Base-by-base conservation (phyloP, 2,797 vertebrate species). In the Staurois parvus region DNA sequence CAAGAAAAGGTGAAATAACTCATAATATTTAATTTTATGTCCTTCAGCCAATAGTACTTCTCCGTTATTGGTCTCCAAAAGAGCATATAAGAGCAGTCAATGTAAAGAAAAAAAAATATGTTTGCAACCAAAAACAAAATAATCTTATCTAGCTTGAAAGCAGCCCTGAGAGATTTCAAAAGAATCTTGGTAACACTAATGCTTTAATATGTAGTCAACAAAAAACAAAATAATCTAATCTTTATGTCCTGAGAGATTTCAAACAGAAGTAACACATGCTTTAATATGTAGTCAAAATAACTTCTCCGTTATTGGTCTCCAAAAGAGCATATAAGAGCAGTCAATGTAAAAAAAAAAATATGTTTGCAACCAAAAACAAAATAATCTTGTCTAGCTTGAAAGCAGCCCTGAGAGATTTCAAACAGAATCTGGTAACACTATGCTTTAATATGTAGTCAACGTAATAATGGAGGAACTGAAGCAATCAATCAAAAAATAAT, bases 401-500 rank as follows among this genome's bases (percentile, higher is more conserved):
- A 72, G n/a, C 69, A n/a, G 48, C 42, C 68, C 45, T 40, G 24
- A 56, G 45, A 81, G 68, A 72, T 72, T 72, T 72, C 68, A 72
- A 59, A 72, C n/a, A 79, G 62, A 80, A 72, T 72, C 30, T 59
- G 9, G 32, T 52, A 15, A 21, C 67, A 59, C 79, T 81, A 37
- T 37, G 70, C 15, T 80, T 70, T 70, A 56, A 72, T 62, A 81
- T 72, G 67, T 68, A 59, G 24, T 72, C 45, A 62, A 37, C 15
- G 24, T 81, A 72, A 81, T 81, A 81, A 81, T 40, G 30, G 79
- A 72, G 45, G 70, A 72, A 62, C 68, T 37, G 24, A 70, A 40
- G 45, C 79, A 81, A 72, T 81, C 79, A 81, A 81, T 81, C 68
- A 59, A 81, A 81, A 76, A 34, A 72, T 40, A 81, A 81, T 72